A percentile compares a stretch with the other conserved stretches of the same genome.
Conservation (phyloP, 2,888 invertebrate genomes). For the Acheta domesticus region DNA sequence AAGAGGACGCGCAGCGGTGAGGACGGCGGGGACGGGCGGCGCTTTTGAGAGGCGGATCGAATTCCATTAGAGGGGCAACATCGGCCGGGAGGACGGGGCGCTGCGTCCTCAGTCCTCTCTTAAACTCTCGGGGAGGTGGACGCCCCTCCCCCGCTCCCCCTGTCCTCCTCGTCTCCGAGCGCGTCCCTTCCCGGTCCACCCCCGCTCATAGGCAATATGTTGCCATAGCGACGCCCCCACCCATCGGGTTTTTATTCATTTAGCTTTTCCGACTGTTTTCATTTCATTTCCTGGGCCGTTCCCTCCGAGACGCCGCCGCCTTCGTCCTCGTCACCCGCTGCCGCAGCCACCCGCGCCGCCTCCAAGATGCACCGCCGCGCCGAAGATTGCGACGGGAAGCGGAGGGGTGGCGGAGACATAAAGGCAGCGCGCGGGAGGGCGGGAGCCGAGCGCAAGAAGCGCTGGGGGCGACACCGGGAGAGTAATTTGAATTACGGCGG, state of each 20-base stretch:
- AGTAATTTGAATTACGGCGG: not conserved
- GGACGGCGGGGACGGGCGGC: not conserved
- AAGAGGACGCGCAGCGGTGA: not conserved
- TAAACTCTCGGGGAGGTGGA: not conserved
- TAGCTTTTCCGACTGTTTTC: conserved; percentile 31
- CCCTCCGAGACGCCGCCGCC: not conserved
- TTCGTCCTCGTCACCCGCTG: not conserved
- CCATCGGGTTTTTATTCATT: conserved; percentile 23
- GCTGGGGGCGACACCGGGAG: not conserved
- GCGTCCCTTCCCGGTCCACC: not conserved
- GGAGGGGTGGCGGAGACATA: not conserved
- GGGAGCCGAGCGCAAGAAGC: not conserved
- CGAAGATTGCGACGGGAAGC: not conserved
- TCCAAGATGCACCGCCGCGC: not conserved
- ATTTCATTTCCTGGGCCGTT: conserved; percentile 26
- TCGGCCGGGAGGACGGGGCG: not conserved
- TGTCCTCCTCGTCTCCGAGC: no score
- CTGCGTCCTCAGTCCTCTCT: not conserved
- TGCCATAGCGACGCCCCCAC: conserved; percentile 18
- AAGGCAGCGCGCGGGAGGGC: not conserved
- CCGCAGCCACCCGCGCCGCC: not conserved
- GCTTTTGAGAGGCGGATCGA: not conserved
- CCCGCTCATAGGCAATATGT: conserved; percentile 9
- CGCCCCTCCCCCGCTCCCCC: not conserved
- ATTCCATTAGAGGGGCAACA: not conserved